Conservation (phyloP, 1,140 invertebrate genomes). For the Leptopilina clavipes region DNA sequence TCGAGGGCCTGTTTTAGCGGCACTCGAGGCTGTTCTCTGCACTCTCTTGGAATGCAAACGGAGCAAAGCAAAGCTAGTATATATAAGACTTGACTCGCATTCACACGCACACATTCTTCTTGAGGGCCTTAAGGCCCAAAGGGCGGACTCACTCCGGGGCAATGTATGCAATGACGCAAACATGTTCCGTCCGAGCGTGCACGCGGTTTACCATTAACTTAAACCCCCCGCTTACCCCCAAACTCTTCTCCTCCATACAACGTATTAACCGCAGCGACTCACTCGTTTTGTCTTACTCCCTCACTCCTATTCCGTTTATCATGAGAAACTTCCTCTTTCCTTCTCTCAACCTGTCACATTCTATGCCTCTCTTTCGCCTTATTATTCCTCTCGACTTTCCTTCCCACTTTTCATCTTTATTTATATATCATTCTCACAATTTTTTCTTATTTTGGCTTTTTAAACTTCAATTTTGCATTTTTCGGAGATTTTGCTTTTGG, state of each 20-base stretch:
- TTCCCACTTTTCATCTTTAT: slow-evolving; percentile 18
- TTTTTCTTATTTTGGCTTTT: background rate
- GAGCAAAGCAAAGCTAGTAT: slow-evolving; percentile 59
- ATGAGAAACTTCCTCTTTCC: slow-evolving; percentile 11
- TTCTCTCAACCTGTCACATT: slow-evolving; percentile 25
- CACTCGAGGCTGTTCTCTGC: slow-evolving; percentile 51
- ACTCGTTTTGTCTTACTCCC: slow-evolving; percentile 15
- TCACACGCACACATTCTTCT: slow-evolving; percentile 49
- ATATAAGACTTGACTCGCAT: slow-evolving; percentile 49
- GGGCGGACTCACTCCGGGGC: slow-evolving; percentile 44
- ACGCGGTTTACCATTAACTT: slow-evolving; percentile 26
- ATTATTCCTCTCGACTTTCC: slow-evolving; percentile 20
- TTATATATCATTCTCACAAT: slow-evolving; percentile 5
- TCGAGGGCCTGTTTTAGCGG: slow-evolving; percentile 45
- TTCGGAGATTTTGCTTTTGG: too few species aligned
- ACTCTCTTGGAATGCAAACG: slow-evolving; percentile 63
- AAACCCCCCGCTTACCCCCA: background rate
- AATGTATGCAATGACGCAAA: slow-evolving; percentile 53
- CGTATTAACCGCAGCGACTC: background rate
- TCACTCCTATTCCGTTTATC: background rate
- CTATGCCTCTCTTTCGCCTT: slow-evolving; percentile 19
- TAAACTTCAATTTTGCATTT: too few species aligned
- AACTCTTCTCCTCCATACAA: background rate
- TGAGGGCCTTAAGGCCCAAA: slow-evolving; percentile 42
- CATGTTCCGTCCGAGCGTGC: slow-evolving; percentile 45